These are phyloP conservation scores for Synergus itoensis DNA, from an alignment of 2,888 invertebrate species.

Conservation along the genomic window DNA sequence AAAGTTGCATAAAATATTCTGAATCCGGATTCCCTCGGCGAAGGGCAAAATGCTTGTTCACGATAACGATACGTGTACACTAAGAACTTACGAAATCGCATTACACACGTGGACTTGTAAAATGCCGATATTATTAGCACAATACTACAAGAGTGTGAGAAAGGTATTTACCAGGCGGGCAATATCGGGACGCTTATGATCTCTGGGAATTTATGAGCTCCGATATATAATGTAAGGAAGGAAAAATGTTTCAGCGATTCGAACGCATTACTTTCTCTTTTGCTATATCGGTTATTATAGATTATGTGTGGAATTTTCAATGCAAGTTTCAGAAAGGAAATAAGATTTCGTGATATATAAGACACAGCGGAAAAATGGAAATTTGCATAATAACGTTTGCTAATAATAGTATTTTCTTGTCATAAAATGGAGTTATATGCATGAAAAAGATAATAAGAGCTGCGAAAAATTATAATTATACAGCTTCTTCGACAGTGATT, in stretches of 20 bases:
- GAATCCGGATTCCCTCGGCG: background rate
- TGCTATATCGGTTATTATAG: conserved; percentile 26
- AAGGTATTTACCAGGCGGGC: conserved; percentile 26
- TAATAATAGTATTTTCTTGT: conserved; percentile 9
- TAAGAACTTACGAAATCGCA: conserved; percentile 20
- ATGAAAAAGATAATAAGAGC: background rate
- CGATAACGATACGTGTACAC: background rate
- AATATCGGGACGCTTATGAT: conserved; percentile 38
- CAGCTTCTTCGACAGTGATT: background rate
- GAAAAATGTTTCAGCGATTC: conserved; percentile 35
- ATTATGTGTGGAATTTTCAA: conserved; percentile 25
- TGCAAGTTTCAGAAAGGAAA: conserved; percentile 10
- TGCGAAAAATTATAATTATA: background rate
- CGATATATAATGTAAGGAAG: conserved; percentile 16
- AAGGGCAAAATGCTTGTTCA: background rate
- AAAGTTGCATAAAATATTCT: background rate
- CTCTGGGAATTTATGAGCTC: conserved; percentile 26
- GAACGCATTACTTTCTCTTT: conserved; percentile 31
- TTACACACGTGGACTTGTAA: background rate
- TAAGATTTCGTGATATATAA: conserved; percentile 3
- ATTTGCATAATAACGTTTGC: conserved; percentile 27
- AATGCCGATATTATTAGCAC: conserved; percentile 23
- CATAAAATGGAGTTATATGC: background rate
- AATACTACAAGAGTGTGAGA: conserved; percentile 29
- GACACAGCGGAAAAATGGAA: background rate